Evolutionary conservation across 2,797 vertebrate genomes (phyloP).

Genomic region (Pogonophryne albipinna): DNA sequence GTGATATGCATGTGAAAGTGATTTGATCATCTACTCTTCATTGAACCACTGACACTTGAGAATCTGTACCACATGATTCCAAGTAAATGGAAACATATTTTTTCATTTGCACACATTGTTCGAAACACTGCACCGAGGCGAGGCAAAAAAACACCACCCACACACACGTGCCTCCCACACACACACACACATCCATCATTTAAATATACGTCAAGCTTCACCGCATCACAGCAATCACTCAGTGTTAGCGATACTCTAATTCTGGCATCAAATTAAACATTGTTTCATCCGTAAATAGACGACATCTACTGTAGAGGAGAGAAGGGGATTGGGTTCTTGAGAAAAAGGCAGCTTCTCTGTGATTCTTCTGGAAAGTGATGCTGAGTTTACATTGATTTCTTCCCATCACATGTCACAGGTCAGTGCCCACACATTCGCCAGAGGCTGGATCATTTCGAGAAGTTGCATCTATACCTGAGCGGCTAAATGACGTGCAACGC

Average conservation of each 20-base stretch:
- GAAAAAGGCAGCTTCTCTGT: conserved; percentile 21
- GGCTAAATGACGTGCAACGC: background rate
- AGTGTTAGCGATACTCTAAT: conserved; percentile 33
- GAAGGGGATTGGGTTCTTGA: conserved; percentile 8
- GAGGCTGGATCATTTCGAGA: conserved; percentile 32
- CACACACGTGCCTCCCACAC: conserved; percentile 59
- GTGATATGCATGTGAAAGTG: background rate
- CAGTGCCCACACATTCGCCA: conserved; percentile 66
- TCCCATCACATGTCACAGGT: conserved; percentile 63
- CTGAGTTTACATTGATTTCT: conserved; percentile 43
- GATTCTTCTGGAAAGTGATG: conserved; percentile 40
- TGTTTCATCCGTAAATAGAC: conserved; percentile 32
- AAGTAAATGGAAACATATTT: conserved; percentile 26
- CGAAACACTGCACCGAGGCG: conserved; percentile 50
- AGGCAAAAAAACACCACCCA: conserved; percentile 69
- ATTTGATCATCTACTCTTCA: background rate
- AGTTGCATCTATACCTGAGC: conserved; percentile 28
- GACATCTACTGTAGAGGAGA: background rate
- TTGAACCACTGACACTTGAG: conserved; percentile 18
- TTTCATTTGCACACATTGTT: conserved; percentile 21
- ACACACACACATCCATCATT: conserved; percentile 61
- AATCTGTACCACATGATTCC: conserved; percentile 29
- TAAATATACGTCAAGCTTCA: conserved; percentile 57
- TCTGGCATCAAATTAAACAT: conserved; percentile 22
- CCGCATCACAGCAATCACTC: conserved; percentile 43